These are phyloP conservation scores for Tribolium madens DNA, from an alignment of 1,140 invertebrate genomes.

Conservation along the genomic window DNA sequence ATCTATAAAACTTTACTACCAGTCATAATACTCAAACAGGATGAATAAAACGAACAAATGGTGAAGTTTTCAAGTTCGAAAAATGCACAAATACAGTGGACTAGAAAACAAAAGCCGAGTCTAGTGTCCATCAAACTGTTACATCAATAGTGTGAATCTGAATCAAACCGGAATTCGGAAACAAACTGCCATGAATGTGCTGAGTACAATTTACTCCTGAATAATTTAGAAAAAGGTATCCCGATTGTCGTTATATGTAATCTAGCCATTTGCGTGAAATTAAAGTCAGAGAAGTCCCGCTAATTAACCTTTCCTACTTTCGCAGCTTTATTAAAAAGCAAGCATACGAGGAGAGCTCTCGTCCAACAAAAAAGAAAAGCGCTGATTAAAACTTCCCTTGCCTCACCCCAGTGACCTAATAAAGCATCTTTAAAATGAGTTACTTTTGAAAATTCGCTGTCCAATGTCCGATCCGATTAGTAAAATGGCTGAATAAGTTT, in stretches of 20 bases:
- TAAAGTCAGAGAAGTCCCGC: background rate
- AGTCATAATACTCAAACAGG: background rate
- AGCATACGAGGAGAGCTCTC: conserved; percentile 2
- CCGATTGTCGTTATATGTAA: background rate
- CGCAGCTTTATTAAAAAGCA: conserved; percentile 3
- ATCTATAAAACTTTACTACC: background rate
- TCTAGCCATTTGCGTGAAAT: conserved; percentile 15
- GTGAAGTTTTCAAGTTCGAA: too few species aligned
- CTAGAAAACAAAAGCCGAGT: background rate
- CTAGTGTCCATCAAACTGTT: background rate
- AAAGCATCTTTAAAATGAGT: background rate
- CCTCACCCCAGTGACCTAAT: background rate
- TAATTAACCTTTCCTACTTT: conserved; percentile 4
- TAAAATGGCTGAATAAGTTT: conserved; percentile 27
- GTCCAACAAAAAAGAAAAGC: background rate
- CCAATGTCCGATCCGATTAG: conserved; percentile 12
- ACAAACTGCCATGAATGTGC: background rate
- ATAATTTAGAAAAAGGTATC: background rate
- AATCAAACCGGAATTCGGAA: background rate
- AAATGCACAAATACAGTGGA: background rate
- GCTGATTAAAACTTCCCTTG: background rate
- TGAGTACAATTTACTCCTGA: background rate
- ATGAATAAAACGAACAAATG: background rate
- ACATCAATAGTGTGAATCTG: background rate
- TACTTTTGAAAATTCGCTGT: background rate